phyloP scores from a whole-genome alignment of 2,888 invertebrate species.

The Selenia dentaria region DNA sequence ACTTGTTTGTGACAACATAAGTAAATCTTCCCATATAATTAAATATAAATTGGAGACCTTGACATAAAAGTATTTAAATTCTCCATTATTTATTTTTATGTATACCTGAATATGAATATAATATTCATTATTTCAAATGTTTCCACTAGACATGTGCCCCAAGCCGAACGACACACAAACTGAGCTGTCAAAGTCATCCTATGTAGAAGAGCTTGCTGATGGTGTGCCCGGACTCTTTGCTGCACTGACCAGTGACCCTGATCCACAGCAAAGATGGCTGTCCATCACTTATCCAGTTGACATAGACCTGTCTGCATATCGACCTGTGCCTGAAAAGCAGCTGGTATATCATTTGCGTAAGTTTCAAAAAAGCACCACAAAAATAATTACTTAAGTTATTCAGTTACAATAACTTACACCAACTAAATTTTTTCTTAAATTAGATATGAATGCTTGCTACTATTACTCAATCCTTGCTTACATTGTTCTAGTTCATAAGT shows the following conservation, averaged over 20 bases:
- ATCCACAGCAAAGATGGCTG: conserved; percentile 92
- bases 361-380: conserved; percentile 61
- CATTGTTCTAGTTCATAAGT: too few species aligned
- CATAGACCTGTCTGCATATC: conserved; percentile 87
- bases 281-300: conserved; percentile 92
- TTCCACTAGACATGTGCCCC: conserved; percentile 92
- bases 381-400: too few species aligned
- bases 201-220: conserved; percentile 93
- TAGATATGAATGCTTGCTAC: too few species aligned
- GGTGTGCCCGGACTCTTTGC: conserved; percentile 93
- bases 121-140: neutral
- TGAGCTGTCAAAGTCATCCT: conserved; percentile 90
- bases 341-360: conserved; percentile 89
- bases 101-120: too few species aligned
- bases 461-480: too few species aligned
- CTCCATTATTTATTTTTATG: too few species aligned
- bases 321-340: conserved; percentile 88
- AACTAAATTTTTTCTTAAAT: too few species aligned
- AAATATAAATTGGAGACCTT: too few species aligned
- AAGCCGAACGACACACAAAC: conserved; percentile 92
- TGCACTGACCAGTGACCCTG: conserved; percentile 91
- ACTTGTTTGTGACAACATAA: too few species aligned
- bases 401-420: too few species aligned
- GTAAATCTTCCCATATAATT: too few species aligned
- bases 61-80: too few species aligned